Base-by-base conservation (phyloP, 2,797 vertebrate genomes). In the Pelodytes ibericus region DNA sequence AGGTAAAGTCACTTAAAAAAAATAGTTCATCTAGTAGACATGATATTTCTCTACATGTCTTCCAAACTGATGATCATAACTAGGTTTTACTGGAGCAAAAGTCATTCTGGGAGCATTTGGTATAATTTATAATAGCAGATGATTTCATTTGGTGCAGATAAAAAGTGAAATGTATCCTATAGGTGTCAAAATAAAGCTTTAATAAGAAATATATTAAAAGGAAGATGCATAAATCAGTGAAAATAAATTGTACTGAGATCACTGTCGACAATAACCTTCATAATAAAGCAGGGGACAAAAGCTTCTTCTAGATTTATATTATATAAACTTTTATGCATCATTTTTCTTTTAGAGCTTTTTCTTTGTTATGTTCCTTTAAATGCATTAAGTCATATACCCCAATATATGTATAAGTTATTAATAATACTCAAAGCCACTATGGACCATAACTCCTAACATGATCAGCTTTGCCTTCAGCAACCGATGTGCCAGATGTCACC, bases 81-180 rank as follows among this genome's bases (percentile, higher is more conserved):
- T 62, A 24, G 41, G 63, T 67, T 78, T 72, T 78, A 31, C 56
- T 61, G 31, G 56, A 68, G 63, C 63, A 78, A 72, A 56, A 69
- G 71, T 74, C 71, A 63, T 63, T 47, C 44, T 33, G 59, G 64
- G 58, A 74, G 63, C 25, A 62, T 72, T 73, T 26, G 33, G 56
- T 68, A 24, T 72, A 70, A 73, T 79, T 79, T 79, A 72, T 74
- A 57, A 56, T 58, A 56, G 44, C 7, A 20, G 58, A 69, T 73
- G 71, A 74, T 74, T 79, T 63, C 71, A 74, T 79, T 74, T 73
- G 44, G 71, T 18, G 25, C 30, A 63, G 47, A 62, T 74, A 74
- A 79, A 73, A 74, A 25, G 31, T 15, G 51, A 63, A 74, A 57
- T 69, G 58, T 63, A 69, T 73, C 77, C 57, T 62, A 68, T 74